phyloP scores from a whole-genome alignment of 2,113 vertebrate genomes.

The Pygoscelis antarcticus region DNA sequence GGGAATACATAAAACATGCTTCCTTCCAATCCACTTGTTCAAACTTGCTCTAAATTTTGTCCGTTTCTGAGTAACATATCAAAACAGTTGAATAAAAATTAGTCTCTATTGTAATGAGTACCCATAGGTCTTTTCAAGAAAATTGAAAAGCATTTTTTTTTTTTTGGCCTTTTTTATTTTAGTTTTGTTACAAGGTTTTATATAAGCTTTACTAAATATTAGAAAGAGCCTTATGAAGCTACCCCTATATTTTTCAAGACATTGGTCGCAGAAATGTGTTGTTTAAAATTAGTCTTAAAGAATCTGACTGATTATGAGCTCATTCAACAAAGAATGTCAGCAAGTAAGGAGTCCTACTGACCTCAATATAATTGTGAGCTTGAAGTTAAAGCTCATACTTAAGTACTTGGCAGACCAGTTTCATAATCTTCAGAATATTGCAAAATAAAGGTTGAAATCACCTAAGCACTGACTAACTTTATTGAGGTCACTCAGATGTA shows the following conservation, averaged over 20 bases:
- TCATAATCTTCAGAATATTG: background rate
- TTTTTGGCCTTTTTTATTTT: background rate
- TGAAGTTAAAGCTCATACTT: background rate
- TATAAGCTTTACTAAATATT: background rate
- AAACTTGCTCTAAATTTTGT: background rate
- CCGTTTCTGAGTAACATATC: background rate
- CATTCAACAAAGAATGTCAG: background rate
- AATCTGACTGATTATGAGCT: background rate
- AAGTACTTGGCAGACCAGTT: background rate
- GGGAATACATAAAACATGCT: background rate
- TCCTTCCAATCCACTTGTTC: background rate
- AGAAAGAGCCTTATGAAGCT: background rate
- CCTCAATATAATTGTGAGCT: background rate
- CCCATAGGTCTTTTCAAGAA: background rate
- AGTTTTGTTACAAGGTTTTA: background rate
- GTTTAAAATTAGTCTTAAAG: background rate
- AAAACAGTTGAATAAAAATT: background rate
- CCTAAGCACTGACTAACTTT: background rate
- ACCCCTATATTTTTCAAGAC: background rate
- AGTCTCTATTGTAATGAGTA: background rate
- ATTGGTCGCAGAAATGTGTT: background rate
- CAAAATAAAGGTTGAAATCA: background rate
- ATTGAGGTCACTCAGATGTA: background rate
- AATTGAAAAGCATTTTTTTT: accelerated
- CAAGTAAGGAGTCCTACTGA: background rate